Evolutionary conservation across 1,140 invertebrate genomes (phyloP).

Genomic region (Argopecten irradians): DNA sequence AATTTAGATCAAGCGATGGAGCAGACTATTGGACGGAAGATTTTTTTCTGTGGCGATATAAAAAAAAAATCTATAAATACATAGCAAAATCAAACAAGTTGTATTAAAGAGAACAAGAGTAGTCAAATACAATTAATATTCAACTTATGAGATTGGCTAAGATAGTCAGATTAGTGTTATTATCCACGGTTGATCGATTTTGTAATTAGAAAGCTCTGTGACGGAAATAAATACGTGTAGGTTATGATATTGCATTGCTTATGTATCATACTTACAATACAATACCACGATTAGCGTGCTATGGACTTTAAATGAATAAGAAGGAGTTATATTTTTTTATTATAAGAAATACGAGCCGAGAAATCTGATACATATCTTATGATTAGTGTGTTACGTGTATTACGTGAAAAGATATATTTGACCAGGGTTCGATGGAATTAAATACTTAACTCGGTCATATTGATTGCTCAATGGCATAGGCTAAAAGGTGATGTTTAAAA

Average conservation of each 20-base stretch:
- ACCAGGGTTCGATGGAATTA: slow-evolving; percentile 2
- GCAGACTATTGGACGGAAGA: too few species aligned
- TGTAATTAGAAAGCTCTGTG: too few species aligned
- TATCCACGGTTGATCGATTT: too few species aligned
- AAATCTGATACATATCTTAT: background rate
- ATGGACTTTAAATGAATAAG: background rate
- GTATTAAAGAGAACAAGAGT: too few species aligned
- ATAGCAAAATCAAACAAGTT: too few species aligned
- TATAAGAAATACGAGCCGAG: slow-evolving; percentile 3
- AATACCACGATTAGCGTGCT: background rate
- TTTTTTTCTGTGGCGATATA: too few species aligned
- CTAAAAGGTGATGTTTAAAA: background rate
- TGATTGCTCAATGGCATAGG: background rate
- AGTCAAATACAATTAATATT: too few species aligned
- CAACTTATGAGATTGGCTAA: too few species aligned
- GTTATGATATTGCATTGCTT: background rate
- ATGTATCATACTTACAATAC: background rate
- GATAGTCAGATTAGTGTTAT: too few species aligned
- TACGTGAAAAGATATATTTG: background rate
- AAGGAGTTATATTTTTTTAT: slow-evolving; percentile 13
- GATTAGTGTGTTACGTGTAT: background rate
- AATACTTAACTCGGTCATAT: background rate
- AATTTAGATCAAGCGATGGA: too few species aligned
- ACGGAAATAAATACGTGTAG: background rate
- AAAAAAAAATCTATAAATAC: too few species aligned